Evolutionary conservation across 2,888 invertebrate genomes (phyloP), one percentile per base, ranked within the genome.

Genomic region (Blera fallax): DNA sequence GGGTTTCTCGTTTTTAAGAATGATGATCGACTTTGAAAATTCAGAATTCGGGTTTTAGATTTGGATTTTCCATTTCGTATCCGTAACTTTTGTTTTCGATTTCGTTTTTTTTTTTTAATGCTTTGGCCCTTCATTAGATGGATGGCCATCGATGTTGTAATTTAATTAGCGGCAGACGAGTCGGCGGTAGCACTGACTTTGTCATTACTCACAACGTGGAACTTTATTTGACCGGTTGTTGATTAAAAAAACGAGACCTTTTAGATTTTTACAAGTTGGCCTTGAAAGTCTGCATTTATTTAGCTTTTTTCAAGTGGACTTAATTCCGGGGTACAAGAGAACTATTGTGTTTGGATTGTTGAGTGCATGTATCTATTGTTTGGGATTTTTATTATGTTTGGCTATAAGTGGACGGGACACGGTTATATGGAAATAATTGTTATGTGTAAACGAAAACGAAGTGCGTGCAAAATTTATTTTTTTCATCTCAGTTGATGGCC

Each of bases 301-400:
- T 56, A 10, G 8, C 2, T 56, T 56, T 16, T 32, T 5, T 56
- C 34, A 6, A 6, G 8, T 32, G n/a, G 58, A 1, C n/a, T 50
- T 50, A n/a, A 29, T 40, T 62, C 60, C 43, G 60, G 43, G 43
- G 43, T 62, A 62, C 27, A 62, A 62, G 43, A 24, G 43, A 62
- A 43, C 14, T 14, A 27, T 62, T 43, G 58, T 60, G 8, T 0
- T 54, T n/a, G 50, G 11, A 27, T 50, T 50, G 27, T 21, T 60
- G 37, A 60, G n/a, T 60, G 58, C 37, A 37, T 60, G 58, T 60
- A 40, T 40, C n/a, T 60, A 3, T 60, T 60, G 21, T 24, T 14
- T 14, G 24, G 24, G n/a, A n/a, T 21, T 50, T 48, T 21, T 10
- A 10, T 21, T 10, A 40, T 40, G 18, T 8, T 45, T 45, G 5